A percentile compares a stretch with the other conserved stretches of the same genome.
These are phyloP conservation scores for Neopipo cinnamomea DNA, from an alignment of 2,113 vertebrate genomes.

Conservation along the genomic window DNA sequence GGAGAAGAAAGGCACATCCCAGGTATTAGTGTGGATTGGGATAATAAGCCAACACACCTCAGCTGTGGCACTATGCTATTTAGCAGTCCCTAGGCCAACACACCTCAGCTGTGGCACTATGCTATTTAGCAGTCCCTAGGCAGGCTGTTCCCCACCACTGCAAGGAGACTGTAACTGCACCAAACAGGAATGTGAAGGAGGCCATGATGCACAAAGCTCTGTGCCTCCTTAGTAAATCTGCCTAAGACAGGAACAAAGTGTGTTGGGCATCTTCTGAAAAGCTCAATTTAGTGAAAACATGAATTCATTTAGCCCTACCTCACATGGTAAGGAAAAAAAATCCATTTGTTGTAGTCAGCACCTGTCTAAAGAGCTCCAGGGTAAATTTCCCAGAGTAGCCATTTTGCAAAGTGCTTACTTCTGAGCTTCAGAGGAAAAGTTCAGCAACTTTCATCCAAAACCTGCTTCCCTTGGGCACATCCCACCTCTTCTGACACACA, in stretches of 20 bases:
- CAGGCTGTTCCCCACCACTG: background rate
- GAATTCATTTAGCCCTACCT: background rate
- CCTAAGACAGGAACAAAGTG: rapidly evolving
- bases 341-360: background rate
- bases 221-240: background rate
- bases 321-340: background rate
- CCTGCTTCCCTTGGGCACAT: background rate
- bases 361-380: background rate
- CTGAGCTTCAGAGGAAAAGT: background rate
- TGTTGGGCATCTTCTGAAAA: background rate
- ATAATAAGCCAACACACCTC: background rate
- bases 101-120: background rate
- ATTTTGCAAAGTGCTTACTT: background rate
- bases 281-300: background rate
- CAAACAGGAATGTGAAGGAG: background rate
- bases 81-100: background rate
- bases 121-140: background rate
- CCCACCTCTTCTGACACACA: background rate
- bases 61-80: background rate
- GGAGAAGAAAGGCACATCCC: rapidly evolving
- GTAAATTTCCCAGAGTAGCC: background rate
- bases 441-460: background rate
- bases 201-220: rapidly evolving
- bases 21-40: background rate
- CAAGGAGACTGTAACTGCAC: background rate